Conservation (phyloP, 2,113 vertebrate species). For the Aphyosemion australe region DNA sequence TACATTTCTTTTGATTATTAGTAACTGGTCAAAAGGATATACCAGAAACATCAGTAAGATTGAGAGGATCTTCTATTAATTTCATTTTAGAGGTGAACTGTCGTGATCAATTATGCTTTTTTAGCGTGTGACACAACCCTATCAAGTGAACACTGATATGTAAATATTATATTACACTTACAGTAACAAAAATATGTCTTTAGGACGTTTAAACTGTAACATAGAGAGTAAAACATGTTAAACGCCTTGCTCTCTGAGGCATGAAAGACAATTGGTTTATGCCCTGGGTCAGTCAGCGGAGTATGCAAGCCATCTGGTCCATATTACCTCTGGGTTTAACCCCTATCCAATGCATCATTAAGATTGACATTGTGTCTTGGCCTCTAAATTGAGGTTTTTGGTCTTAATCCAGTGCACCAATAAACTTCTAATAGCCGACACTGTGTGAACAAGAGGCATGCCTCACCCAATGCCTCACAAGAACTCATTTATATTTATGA, state of each 20-base stretch:
- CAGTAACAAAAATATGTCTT: not conserved
- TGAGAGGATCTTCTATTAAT: too few species aligned
- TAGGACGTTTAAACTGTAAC: constrained; percentile 8
- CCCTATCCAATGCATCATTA: constrained; percentile 63
- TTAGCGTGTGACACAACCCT: too few species aligned
- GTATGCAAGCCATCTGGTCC: constrained; percentile 43
- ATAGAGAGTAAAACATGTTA: constrained; percentile 20
- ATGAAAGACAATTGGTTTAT: constrained; percentile 56
- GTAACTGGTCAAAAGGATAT: too few species aligned
- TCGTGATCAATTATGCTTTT: not conserved
- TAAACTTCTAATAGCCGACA: constrained; percentile 64
- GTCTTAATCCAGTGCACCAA: constrained; percentile 62
- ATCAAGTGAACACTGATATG: not conserved
- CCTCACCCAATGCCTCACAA: constrained; percentile 46
- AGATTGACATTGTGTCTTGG: constrained; percentile 54
- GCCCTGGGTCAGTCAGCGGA: constrained; percentile 45
- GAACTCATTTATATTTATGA: constrained; percentile 78
- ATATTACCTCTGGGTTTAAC: constrained; percentile 62
- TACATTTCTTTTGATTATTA: too few species aligned
- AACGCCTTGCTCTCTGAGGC: constrained; percentile 29
- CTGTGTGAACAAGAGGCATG: constrained; percentile 53
- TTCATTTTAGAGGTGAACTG: not conserved
- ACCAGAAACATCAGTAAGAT: too few species aligned
- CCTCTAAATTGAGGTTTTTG: constrained; percentile 64
- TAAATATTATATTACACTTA: not conserved